These are phyloP conservation scores for Mobula hypostoma DNA, from an alignment of 2,113 vertebrate genomes.

Conservation along the genomic window DNA sequence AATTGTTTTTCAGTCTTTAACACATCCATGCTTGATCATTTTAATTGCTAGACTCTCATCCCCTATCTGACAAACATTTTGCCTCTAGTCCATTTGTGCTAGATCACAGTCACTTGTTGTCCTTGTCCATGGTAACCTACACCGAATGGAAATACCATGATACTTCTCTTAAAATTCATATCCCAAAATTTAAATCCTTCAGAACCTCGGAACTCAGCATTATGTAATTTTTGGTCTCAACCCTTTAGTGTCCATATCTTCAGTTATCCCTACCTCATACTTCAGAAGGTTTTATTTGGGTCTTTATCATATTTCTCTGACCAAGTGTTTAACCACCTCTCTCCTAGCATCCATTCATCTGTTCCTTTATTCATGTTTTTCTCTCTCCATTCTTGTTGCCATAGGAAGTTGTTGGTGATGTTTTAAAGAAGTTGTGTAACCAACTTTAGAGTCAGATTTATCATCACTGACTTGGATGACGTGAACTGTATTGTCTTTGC, in stretches of 20 bases:
- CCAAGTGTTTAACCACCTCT: background rate
- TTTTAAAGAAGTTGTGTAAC: background rate
- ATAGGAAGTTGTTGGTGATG: background rate
- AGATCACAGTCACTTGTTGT: background rate
- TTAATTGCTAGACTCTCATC: background rate
- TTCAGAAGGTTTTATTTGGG: background rate
- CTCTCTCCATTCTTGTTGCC: background rate
- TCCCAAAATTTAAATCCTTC: background rate
- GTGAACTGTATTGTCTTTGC: too few relatives aligned
- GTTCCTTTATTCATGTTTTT: background rate
- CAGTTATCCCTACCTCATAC: background rate
- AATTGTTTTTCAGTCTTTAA: background rate
- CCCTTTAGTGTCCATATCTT: background rate
- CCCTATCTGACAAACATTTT: background rate
- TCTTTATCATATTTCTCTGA: background rate
- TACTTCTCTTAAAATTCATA: background rate
- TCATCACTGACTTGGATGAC: too few relatives aligned
- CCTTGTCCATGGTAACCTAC: background rate
- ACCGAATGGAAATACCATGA: too few relatives aligned
- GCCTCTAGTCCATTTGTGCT: background rate
- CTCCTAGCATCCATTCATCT: background rate
- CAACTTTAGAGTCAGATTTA: background rate
- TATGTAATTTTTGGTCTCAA: too few relatives aligned
- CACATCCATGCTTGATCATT: background rate
- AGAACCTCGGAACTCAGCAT: background rate